Evolutionary conservation across 2,797 vertebrate species (phyloP).

Genomic region (Platalea minor): DNA sequence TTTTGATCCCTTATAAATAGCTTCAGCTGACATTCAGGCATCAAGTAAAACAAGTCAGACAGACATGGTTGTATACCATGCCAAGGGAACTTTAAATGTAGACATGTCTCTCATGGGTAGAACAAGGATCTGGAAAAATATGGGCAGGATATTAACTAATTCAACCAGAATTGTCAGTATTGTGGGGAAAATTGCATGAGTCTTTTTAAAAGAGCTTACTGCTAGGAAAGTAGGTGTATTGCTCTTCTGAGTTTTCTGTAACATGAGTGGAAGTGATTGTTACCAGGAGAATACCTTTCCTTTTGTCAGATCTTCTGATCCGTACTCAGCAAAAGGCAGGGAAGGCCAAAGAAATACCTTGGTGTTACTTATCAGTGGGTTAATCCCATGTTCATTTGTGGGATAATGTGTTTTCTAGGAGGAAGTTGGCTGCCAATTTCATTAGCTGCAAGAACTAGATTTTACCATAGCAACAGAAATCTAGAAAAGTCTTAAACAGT

Average conservation of each 20-base stretch:
- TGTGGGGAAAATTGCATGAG: not conserved
- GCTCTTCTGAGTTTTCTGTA: not conserved
- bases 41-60: not conserved
- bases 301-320: conserved; percentile 31
- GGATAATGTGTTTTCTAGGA: not conserved
- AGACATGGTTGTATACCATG: not conserved
- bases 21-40: not conserved
- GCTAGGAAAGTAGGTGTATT: not conserved
- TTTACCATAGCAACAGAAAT: not conserved
- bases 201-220: not conserved
- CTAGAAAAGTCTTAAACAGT: not conserved
- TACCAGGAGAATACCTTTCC: conserved; percentile 13
- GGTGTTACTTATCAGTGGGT: not conserved
- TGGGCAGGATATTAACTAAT: not conserved
- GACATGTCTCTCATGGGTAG: not conserved
- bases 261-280: conserved; percentile 32
- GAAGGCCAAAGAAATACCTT: not conserved
- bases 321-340: not conserved
- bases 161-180: not conserved
- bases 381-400: conserved; percentile 6
- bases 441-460: not conserved
- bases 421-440: not conserved
- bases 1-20: not conserved
- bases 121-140: not conserved
- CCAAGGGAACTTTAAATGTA: not conserved